Conservation (phyloP, 2,888 invertebrate genomes). For the Apodemia zela region DNA sequence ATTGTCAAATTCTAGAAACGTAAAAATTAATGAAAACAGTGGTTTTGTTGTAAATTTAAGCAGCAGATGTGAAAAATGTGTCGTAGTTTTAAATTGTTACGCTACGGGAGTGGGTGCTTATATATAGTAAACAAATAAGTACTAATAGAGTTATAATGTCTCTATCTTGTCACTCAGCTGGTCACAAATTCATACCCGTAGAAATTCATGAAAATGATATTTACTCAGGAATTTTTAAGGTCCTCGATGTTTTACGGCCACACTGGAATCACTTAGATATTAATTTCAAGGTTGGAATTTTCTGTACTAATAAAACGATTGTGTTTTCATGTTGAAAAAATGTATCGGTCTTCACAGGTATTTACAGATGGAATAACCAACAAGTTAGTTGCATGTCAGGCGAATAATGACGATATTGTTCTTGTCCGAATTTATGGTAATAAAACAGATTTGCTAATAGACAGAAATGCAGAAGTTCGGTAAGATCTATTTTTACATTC, state of each 20-base stretch:
- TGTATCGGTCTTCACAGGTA: constrained; percentile 75
- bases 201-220: constrained; percentile 84
- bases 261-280: constrained; percentile 84
- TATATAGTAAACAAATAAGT: constrained; percentile 4
- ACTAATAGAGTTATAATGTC: constrained; percentile 45
- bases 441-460: constrained; percentile 95
- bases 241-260: constrained; percentile 85
- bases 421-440: constrained; percentile 95
- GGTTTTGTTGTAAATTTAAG: constrained; percentile 18
- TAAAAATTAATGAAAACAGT: background rate
- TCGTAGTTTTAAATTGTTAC: constrained; percentile 24
- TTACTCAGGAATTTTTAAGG: constrained; percentile 82
- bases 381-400: constrained; percentile 90
- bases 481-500: constrained; percentile 40
- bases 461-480: constrained; percentile 90
- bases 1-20: background rate
- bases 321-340: background rate
- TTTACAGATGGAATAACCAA: constrained; percentile 98
- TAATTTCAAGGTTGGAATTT: constrained; percentile 83
- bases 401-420: constrained; percentile 77
- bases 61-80: constrained; percentile 27
- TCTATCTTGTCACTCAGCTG: constrained; percentile 47
- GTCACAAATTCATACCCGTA: constrained; percentile 77
- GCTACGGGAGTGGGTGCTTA: constrained; percentile 18
- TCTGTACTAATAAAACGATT: constrained; percentile 5